phyloP scores from a whole-genome alignment of 2,797 vertebrate species.

The Lates japonicus region DNA sequence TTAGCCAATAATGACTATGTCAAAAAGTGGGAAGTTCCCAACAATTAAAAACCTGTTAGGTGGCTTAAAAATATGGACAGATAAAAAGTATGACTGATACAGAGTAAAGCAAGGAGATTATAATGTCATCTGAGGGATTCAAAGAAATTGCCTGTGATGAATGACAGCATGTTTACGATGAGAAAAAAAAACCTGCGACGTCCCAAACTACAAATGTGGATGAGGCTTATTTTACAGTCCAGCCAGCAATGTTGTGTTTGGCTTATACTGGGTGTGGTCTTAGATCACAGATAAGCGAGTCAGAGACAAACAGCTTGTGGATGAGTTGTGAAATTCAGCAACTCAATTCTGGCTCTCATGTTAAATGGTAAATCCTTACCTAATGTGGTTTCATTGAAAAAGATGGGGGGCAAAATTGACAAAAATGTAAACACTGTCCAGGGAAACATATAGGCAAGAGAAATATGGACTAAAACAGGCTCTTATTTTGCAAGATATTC shows the following conservation, averaged over 20 bases:
- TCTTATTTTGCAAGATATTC: not conserved
- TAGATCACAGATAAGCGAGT: conserved; percentile 46
- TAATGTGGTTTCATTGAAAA: not conserved
- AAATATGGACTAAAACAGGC: not conserved
- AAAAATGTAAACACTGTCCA: not conserved
- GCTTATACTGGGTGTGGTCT: conserved; percentile 62
- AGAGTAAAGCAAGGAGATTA: not conserved
- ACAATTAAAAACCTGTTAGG: conserved; percentile 19
- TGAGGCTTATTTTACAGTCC: conserved; percentile 3
- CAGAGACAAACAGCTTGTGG: conserved; percentile 32
- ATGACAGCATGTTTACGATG: not conserved
- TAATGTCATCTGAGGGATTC: not conserved
- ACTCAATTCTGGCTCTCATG: not conserved
- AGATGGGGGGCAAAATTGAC: not conserved
- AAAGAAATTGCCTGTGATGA: conserved; percentile 8
- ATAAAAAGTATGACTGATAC: not conserved
- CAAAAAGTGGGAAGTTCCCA: not conserved
- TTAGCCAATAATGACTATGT: not conserved
- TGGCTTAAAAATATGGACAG: not conserved
- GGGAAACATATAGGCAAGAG: not conserved
- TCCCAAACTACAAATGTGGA: not conserved
- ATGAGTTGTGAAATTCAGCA: conserved; percentile 10
- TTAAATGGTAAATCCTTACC: not conserved
- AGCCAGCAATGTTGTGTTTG: conserved; percentile 21
- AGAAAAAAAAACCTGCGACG: not conserved